Base-by-base conservation (phyloP, 2,113 vertebrate genomes). In the Coptodon bakossiorum region DNA sequence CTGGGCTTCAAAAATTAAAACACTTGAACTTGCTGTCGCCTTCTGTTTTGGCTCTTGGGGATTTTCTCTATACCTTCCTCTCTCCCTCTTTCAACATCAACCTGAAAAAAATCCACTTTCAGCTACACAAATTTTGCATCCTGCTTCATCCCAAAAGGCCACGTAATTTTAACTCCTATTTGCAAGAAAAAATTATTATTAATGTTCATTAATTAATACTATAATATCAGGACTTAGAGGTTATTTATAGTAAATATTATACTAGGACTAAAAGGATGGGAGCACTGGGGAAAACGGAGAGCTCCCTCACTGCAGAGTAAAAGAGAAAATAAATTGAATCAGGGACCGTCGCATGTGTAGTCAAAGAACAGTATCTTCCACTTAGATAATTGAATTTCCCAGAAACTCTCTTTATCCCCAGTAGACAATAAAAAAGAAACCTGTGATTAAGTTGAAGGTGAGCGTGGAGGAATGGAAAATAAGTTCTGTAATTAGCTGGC, bases 381-480 rank as follows among this genome's bases (percentile, higher is more conserved):
- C 80, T 83, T 31, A 63, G 82, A 45, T 89, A 92, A 94, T 87
- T 90, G 68, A 92, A 92, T 91, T 93, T 84, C 81, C 61, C 38
- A 87, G 80, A 86, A 92, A 85, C 50, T 66, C 9, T 76, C 71
- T 86, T 66, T 61, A 89, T 86, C 84, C 93, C 89, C 83, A 43
- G 50, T 24, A 85, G 88, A 85, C 78, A 85, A 61, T 53, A 82
- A 89, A 91, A 82, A n/a, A 82, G 71, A 78, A 88, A 84, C 54
- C 66, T 88, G 91, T 88, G 89, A 94, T 95, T 93, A 93, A 89
- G 81, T 84, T 88, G 84, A 90, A 94, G 90, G 90, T 93, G 85
- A 91, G 31, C 63, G 81, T 80, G 84, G 61, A 86, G 80, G 31
- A 90, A 92, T 80, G 24, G 56, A 88, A 90, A 94, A 93, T 90